Conservation (phyloP, 2,888 invertebrate genomes). For the Cataglyphis livida region DNA sequence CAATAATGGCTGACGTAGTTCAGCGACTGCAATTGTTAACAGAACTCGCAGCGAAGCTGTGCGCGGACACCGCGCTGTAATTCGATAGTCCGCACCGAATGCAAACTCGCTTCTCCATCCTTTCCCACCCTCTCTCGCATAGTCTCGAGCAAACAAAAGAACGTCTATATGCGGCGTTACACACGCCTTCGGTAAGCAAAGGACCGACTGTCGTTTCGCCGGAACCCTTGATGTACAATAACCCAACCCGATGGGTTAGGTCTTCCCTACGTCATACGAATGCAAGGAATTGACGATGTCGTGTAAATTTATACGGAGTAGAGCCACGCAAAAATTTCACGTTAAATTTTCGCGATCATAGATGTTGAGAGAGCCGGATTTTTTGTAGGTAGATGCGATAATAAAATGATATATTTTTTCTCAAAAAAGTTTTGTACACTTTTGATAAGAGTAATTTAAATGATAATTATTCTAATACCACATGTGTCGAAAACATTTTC, state of each 20-base stretch:
- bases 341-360: constrained; percentile 32
- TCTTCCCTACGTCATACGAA: constrained; percentile 54
- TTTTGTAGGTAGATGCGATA: constrained; percentile 55
- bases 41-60: constrained; percentile 45
- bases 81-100: constrained; percentile 79
- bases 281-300: constrained; percentile 56
- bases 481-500: not conserved
- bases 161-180: constrained; percentile 71
- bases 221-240: constrained; percentile 66
- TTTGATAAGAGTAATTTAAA: not conserved
- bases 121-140: constrained; percentile 64
- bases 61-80: constrained; percentile 76
- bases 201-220: constrained; percentile 60
- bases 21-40: constrained; percentile 52
- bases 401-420: constrained; percentile 10
- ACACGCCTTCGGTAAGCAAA: constrained; percentile 80
- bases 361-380: constrained; percentile 22
- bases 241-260: constrained; percentile 56
- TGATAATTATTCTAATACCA: not conserved
- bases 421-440: not conserved
- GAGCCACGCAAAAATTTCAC: constrained; percentile 14
- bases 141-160: constrained; percentile 79
- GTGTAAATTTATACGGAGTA: constrained; percentile 17
- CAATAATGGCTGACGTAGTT: constrained; percentile 41
- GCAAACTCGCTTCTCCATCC: constrained; percentile 65